A percentile compares a stretch with the other conserved stretches of the same genome.
Conservation (phyloP, 2,113 vertebrate species). For the Patagioenas fasciata region DNA sequence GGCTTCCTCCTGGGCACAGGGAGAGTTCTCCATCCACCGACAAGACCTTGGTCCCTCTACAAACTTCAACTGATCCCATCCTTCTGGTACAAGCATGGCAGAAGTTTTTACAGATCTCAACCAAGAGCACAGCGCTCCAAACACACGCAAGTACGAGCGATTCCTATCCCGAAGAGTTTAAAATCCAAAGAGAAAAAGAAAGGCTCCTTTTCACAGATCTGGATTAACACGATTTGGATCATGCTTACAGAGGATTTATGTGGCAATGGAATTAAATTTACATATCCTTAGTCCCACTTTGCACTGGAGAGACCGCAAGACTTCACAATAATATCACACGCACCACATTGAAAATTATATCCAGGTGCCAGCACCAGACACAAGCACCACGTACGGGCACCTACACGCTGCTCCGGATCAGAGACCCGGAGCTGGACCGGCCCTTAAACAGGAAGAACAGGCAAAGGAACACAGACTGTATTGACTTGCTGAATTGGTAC, state of each 20-base stretch:
- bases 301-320: background rate
- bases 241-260: constrained; percentile 8
- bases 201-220: background rate
- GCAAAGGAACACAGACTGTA: background rate
- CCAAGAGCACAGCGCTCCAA: background rate
- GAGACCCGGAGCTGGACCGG: background rate
- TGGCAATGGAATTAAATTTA: constrained; percentile 40
- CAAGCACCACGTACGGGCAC: rapidly evolving
- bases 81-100: background rate
- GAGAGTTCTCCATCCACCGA: background rate
- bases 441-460: background rate
- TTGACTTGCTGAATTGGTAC: background rate
- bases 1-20: constrained; percentile 45
- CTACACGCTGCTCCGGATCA: rapidly evolving
- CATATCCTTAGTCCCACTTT: background rate
- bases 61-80: background rate
- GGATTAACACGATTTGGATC: constrained; percentile 26
- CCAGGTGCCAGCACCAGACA: background rate
- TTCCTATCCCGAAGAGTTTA: background rate
- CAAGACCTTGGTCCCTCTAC: background rate
- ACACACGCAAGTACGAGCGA: background rate
- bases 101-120: background rate
- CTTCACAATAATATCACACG: background rate
- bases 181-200: constrained; percentile 11
- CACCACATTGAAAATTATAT: background rate